Conservation (phyloP, 2,113 vertebrate species). For the Sitta europaea region DNA sequence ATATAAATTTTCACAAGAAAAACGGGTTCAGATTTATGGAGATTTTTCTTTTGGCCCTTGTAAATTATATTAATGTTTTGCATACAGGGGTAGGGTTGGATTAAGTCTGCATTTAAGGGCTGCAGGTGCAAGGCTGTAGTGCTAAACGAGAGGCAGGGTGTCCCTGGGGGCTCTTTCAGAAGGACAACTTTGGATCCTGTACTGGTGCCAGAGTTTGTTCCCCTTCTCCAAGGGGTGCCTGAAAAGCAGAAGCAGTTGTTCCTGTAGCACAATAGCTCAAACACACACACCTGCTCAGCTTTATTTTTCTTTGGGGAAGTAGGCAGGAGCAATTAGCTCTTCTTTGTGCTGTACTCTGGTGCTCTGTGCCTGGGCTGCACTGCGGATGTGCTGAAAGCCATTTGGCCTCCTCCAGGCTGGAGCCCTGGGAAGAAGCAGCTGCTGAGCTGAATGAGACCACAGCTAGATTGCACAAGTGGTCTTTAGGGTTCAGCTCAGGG, state of each 20-base stretch:
- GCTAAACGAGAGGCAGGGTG: not conserved
- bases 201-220: not conserved
- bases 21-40: slow-evolving; percentile 6
- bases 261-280: not conserved
- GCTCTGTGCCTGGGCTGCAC: not conserved
- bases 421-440: slow-evolving; percentile 41
- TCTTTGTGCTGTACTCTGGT: not conserved
- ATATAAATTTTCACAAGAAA: not conserved
- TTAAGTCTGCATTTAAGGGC: not conserved
- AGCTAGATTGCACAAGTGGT: not conserved
- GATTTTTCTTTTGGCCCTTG: slow-evolving; percentile 19
- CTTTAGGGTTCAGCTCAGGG: slow-evolving; percentile 31
- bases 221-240: slow-evolving; percentile 24
- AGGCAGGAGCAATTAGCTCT: slow-evolving; percentile 4
- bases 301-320: slow-evolving; percentile 35
- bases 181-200: not conserved
- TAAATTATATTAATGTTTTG: slow-evolving; percentile 22
- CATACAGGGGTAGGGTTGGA: not conserved
- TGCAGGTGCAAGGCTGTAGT: slow-evolving; percentile 51
- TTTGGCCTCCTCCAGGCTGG: not conserved
- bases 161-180: not conserved
- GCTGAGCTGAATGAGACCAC: not conserved
- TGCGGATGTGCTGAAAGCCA: not conserved
- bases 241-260: slow-evolving; percentile 24
- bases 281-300: slow-evolving; percentile 20